Conservation (phyloP, 2,888 invertebrate species). For the Andrena chrysosceles region DNA sequence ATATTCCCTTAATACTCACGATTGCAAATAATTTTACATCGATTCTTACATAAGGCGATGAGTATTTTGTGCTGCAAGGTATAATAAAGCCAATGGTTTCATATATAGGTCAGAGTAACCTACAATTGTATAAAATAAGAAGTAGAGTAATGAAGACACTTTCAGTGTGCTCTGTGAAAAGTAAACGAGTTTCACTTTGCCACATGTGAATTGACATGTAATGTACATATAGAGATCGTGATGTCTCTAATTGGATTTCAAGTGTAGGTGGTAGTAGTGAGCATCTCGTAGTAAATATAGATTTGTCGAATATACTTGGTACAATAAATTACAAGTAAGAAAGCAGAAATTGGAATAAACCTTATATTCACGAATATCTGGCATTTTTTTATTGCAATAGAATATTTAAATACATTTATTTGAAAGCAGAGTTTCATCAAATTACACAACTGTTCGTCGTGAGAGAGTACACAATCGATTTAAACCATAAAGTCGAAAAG, state of each 20-base stretch:
- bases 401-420: neutral
- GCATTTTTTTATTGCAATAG: neutral
- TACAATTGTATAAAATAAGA: slow-evolving; percentile 39
- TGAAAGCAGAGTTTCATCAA: slow-evolving; percentile 3
- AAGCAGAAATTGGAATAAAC: slow-evolving; percentile 40
- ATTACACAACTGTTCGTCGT: slow-evolving; percentile 10
- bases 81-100: slow-evolving; percentile 29
- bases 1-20: neutral
- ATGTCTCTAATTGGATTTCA: slow-evolving; percentile 43
- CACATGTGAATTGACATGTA: slow-evolving; percentile 36
- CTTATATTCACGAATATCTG: slow-evolving; percentile 34
- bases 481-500: neutral
- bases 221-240: slow-evolving; percentile 35
- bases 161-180: slow-evolving; percentile 8
- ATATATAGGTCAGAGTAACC: slow-evolving; percentile 64
- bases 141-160: slow-evolving; percentile 17
- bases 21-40: slow-evolving; percentile 14
- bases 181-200: slow-evolving; percentile 23
- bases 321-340: slow-evolving; percentile 21
- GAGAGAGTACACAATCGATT: neutral
- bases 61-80: slow-evolving; percentile 30
- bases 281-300: slow-evolving; percentile 67
- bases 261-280: slow-evolving; percentile 65
- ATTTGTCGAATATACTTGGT: slow-evolving; percentile 56
- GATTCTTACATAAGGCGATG: slow-evolving; percentile 59